These are phyloP conservation scores for Kryptolebias ocellatus DNA, from an alignment of 2,797 vertebrate genomes.

Conservation along the genomic window DNA sequence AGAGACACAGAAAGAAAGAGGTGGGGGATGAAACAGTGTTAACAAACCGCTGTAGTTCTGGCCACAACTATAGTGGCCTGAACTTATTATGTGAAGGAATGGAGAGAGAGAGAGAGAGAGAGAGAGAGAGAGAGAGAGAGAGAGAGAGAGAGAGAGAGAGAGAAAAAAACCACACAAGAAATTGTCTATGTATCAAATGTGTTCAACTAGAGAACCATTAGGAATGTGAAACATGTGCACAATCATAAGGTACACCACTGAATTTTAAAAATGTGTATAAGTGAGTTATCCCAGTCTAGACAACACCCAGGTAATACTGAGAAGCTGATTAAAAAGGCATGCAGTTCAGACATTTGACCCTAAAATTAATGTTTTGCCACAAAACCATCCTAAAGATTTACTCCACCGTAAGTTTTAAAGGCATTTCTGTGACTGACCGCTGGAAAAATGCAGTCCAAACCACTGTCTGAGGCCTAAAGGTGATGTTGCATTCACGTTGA, in stretches of 20 bases:
- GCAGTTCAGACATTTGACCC: constrained; percentile 17
- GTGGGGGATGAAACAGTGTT: constrained; percentile 38
- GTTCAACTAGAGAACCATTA: constrained; percentile 31
- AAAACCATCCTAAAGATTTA: constrained; percentile 38
- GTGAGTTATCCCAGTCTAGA: constrained; percentile 47
- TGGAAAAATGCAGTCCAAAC: constrained; percentile 56
- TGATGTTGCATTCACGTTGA: constrained; percentile 57
- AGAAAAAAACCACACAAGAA: constrained; percentile 15
- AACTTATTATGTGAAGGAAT: constrained; percentile 70
- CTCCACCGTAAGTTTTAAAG: constrained; percentile 45
- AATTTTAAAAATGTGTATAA: constrained; percentile 27
- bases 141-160: neutral
- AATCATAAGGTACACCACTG: constrained; percentile 26
- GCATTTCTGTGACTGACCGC: constrained; percentile 56
- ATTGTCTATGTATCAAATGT: constrained; percentile 10
- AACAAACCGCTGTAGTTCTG: constrained; percentile 57
- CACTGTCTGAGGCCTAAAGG: constrained; percentile 64
- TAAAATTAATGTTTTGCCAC: constrained; percentile 26
- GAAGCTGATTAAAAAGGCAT: constrained; percentile 48
- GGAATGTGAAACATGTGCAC: constrained; percentile 48
- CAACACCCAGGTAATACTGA: constrained; percentile 51
- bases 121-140: too few relatives aligned
- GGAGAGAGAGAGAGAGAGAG: constrained; percentile 4
- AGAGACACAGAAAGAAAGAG: constrained; percentile 40
- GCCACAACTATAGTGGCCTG: constrained; percentile 50